Evolutionary conservation across 2,797 vertebrate species (phyloP).

Genomic region (Neopelma chrysocephalum): DNA sequence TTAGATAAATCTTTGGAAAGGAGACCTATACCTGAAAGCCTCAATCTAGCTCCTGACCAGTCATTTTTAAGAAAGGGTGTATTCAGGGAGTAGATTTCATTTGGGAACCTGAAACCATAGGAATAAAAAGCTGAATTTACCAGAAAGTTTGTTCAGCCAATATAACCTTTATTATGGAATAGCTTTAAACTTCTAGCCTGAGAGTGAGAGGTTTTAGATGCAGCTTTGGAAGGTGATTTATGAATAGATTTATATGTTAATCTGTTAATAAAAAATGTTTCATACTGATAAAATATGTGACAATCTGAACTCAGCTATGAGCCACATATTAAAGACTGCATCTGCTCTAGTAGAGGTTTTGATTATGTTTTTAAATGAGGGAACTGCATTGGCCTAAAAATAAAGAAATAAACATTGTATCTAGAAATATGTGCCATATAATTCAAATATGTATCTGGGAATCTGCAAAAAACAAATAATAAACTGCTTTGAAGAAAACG

Average conservation of each 20-base stretch:
- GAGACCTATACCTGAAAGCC: not conserved
- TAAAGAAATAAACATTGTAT: conserved; percentile 42
- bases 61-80: not conserved
- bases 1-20: not conserved
- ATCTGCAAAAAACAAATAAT: conserved; percentile 45
- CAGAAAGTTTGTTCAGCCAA: conserved; percentile 30
- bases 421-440: conserved; percentile 10
- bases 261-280: conserved; percentile 68
- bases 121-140: conserved; percentile 49
- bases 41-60: not conserved
- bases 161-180: conserved; percentile 32
- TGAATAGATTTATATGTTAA: conserved; percentile 70
- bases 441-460: conserved; percentile 13
- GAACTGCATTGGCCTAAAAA: conserved; percentile 18
- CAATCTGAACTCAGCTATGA: conserved; percentile 48
- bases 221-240: conserved; percentile 61
- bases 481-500: conserved; percentile 18
- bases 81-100: not conserved
- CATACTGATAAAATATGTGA: conserved; percentile 62
- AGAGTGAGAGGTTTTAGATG: conserved; percentile 41
- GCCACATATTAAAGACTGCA: conserved; percentile 56
- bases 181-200: conserved; percentile 37
- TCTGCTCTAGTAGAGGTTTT: conserved; percentile 34
- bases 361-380: conserved; percentile 49
- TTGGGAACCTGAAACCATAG: not conserved